phyloP scores from a whole-genome alignment of 2,797 vertebrate genomes.

The Sebastes oblongus region DNA sequence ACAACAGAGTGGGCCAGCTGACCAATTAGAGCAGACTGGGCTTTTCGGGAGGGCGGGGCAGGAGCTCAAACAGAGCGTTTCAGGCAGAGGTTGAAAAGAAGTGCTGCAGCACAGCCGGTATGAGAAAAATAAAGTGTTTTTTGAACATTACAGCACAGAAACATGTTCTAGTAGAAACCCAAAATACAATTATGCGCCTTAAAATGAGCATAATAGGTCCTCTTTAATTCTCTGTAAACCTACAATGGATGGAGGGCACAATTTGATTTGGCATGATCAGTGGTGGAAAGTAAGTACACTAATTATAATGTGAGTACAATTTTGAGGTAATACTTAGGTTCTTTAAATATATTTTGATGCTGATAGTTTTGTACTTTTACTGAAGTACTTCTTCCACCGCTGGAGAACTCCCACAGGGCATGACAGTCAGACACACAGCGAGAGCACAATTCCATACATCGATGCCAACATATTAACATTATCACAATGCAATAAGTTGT shows the following conservation, averaged over 20 bases:
- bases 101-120: too few relatives aligned
- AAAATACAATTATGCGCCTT: too few relatives aligned
- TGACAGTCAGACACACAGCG: background rate
- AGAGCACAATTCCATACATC: background rate
- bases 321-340: background rate
- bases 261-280: background rate
- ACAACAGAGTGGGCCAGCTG: background rate
- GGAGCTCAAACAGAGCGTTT: too few relatives aligned
- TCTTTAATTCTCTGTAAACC: background rate
- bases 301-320: background rate
- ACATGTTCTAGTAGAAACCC: too few relatives aligned
- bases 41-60: too few relatives aligned
- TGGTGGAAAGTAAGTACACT: background rate
- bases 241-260: background rate
- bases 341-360: background rate
- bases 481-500: constrained; percentile 17
- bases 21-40: background rate
- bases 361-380: background rate
- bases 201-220: background rate
- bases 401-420: background rate
- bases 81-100: too few relatives aligned
- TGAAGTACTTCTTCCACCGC: background rate
- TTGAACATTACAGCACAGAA: too few relatives aligned
- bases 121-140: too few relatives aligned
- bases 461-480: constrained; percentile 1